Evolutionary conservation across 1,140 invertebrate genomes (phyloP).

Genomic region (Macrocentrus cingulum): DNA sequence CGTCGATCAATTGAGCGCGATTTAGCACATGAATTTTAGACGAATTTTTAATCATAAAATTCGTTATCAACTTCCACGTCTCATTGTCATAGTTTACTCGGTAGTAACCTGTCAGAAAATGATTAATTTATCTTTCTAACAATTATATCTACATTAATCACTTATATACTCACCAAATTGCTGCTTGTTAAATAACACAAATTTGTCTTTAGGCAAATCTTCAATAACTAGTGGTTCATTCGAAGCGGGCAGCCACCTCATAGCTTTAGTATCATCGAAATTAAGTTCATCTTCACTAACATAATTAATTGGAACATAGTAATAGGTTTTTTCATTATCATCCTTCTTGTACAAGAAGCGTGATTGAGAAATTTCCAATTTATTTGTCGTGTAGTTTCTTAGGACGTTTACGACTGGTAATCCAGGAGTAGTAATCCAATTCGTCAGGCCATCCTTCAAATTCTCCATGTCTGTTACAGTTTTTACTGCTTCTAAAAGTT

Average conservation of each 20-base stretch:
- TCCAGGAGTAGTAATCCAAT: constrained; percentile 81
- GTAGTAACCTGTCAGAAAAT: constrained; percentile 59
- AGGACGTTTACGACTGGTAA: constrained; percentile 77
- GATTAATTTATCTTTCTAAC: constrained; percentile 54
- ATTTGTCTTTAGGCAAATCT: neutral
- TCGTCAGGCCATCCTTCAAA: constrained; percentile 77
- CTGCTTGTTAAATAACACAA: constrained; percentile 4
- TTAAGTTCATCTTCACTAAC: constrained; percentile 44
- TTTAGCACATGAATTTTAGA: constrained; percentile 68
- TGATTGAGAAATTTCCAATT: constrained; percentile 55
- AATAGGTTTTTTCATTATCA: constrained; percentile 39
- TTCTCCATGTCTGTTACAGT: constrained; percentile 49
- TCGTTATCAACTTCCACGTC: constrained; percentile 62
- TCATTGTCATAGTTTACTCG: constrained; percentile 64
- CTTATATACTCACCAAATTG: constrained; percentile 18
- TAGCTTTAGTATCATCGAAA: constrained; percentile 55
- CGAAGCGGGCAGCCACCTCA: constrained; percentile 30
- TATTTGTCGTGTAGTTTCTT: constrained; percentile 62
- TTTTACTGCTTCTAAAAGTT: too few species aligned
- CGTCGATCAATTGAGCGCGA: constrained; percentile 76
- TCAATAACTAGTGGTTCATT: neutral
- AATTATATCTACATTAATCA: too few species aligned
- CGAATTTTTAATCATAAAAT: constrained; percentile 50
- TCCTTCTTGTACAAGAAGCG: constrained; percentile 40
- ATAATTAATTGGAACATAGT: constrained; percentile 63